phyloP scores from a whole-genome alignment of 2,113 vertebrate genomes.

The Heterochromis multidens region DNA sequence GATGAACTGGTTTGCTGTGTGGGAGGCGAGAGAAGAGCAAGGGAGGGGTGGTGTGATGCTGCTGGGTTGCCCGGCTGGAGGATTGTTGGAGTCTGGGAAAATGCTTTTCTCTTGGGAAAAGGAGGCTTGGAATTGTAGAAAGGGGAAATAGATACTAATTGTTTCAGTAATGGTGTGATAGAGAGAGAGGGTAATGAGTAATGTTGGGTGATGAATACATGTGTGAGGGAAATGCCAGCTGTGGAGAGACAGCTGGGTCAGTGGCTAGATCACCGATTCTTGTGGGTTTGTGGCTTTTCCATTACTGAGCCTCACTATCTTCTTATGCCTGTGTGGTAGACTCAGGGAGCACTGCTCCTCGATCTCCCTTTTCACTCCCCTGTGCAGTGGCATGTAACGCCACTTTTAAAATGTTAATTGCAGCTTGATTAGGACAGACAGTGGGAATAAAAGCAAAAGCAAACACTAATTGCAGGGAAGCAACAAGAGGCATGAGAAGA shows the following conservation, averaged over 20 bases:
- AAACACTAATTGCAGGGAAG: constrained; percentile 51
- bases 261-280: background rate
- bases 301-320: background rate
- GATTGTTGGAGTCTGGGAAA: constrained; percentile 15
- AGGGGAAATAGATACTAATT: constrained; percentile 12
- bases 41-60: background rate
- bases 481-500: constrained; percentile 33
- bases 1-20: constrained; percentile 61
- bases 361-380: background rate
- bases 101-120: constrained; percentile 16
- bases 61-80: background rate
- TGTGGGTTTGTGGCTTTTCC: background rate
- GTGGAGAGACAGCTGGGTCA: constrained; percentile 2
- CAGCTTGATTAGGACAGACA: constrained; percentile 65
- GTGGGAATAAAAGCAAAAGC: constrained; percentile 55
- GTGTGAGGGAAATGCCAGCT: background rate
- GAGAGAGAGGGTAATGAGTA: background rate
- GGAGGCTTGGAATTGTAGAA: background rate
- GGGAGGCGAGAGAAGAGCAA: constrained; percentile 29
- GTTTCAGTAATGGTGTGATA: constrained; percentile 3
- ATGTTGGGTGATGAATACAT: background rate
- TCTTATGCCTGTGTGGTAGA: constrained; percentile 31
- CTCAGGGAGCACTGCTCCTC: background rate
- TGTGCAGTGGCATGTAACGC: constrained; percentile 54
- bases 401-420: constrained; percentile 67